Evolutionary conservation across 1,140 invertebrate genomes (phyloP).

Genomic region (Drosophila nikananu): DNA sequence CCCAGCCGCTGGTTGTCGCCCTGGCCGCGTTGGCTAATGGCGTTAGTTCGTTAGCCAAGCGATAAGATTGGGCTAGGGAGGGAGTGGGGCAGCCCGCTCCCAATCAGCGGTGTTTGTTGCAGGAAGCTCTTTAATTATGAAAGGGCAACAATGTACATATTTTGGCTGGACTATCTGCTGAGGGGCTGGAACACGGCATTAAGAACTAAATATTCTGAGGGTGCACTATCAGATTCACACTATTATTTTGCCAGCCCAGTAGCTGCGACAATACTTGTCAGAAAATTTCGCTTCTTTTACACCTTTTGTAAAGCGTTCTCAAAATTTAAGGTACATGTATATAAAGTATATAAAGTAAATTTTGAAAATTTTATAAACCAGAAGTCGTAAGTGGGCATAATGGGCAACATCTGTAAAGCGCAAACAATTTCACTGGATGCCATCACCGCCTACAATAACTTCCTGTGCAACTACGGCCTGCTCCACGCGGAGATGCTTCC

Average conservation of each 20-base stretch:
- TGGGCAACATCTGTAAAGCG: neutral
- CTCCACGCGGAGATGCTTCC: neutral
- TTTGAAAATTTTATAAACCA: neutral
- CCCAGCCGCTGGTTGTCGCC: constrained; percentile 58
- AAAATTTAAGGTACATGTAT: neutral
- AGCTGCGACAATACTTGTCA: neutral
- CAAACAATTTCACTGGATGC: neutral
- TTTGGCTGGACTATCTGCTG: neutral
- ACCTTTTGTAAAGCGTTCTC: neutral
- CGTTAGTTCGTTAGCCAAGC: constrained; percentile 79
- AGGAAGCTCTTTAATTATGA: constrained; percentile 51
- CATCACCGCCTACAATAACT: neutral
- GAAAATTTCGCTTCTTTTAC: neutral
- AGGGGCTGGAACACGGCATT: too few relatives aligned
- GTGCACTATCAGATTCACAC: neutral
- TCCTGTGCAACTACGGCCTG: neutral
- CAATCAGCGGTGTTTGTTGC: constrained; percentile 38
- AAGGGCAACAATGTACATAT: constrained; percentile 18
- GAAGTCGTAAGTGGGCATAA: neutral
- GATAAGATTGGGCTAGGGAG: constrained; percentile 65
- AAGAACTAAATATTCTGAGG: neutral
- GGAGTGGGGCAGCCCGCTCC: neutral
- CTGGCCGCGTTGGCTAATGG: constrained; percentile 67
- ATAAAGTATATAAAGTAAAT: neutral
- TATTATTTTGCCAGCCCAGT: neutral